Base-by-base conservation (phyloP, 1,140 invertebrate genomes). In the Dolichoris vasculosae region DNA sequence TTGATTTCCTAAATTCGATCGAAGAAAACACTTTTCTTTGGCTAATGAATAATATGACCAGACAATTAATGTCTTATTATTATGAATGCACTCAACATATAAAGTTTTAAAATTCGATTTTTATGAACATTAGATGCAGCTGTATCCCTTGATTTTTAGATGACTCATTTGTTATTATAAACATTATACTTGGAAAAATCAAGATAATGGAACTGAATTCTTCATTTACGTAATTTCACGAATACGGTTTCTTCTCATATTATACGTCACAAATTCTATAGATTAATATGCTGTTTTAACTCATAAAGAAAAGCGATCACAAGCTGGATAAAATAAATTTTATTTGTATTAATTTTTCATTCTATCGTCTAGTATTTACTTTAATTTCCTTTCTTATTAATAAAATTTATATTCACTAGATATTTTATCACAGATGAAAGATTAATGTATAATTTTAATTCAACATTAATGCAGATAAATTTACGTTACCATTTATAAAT, bases 81-180 rank as follows among this genome's bases (percentile, higher is more conserved):
- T 15, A 55, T 55, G 17, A 2, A 55, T 2, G 9, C 20, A 26
- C 20, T 26, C 23, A 59, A 26, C 3, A 26, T 59, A 26, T 26
- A 9, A 26, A 59, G 23, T 59, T 59, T 6, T 59, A 59, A 59
- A 59, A 13, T 59, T 26, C 4, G 9, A 26, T 59, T 59, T 26
- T 59, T 59, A 23, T 59, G 48, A 17, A 59, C 26, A 4, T 26
- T 26, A 26, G 13, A 26, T 59, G 23, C 23, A 59, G 2, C 51
- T 11, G 20, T 11, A 55, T 55, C 13, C 55, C 23, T 26, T 59
- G 55, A 9, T 3, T 59, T 59, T 26, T 59, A 26, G 23, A 26
- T 59, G 63, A 67, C 63, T 32, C 63, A 67, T 67, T 67, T 67
- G 11, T 67, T 67, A 67, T 67, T 35, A 67, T 67, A 67, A 67